Evolutionary conservation across 1,140 invertebrate genomes (phyloP).

Genomic region (Aporrectodea caliginosa): DNA sequence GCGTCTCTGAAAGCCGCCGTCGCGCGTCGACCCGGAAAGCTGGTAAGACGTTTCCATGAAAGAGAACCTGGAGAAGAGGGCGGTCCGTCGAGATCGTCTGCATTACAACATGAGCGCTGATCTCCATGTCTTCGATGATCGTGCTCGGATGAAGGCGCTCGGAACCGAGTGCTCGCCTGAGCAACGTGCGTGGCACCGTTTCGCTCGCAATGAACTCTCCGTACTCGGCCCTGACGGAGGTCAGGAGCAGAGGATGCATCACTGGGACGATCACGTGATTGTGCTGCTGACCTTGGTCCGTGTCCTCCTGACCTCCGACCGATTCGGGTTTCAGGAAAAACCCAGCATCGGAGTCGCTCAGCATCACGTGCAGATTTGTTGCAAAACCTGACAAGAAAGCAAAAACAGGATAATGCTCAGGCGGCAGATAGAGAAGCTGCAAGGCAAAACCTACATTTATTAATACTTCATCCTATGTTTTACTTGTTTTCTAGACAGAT

Average conservation of each 20-base stretch:
- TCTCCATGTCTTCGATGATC: constrained; percentile 67
- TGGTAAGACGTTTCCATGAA: constrained; percentile 68
- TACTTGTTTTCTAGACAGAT: too few species aligned
- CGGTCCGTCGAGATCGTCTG: constrained; percentile 74
- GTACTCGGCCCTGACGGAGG: neutral
- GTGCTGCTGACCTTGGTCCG: neutral
- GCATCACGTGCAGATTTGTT: neutral
- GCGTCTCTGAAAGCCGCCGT: neutral
- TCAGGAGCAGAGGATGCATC: neutral
- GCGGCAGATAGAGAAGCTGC: too few species aligned
- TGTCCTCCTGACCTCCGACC: neutral
- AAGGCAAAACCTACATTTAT: too few species aligned
- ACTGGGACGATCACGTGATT: neutral
- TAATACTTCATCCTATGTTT: too few species aligned
- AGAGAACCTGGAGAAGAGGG: constrained; percentile 79
- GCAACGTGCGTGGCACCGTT: constrained; percentile 47
- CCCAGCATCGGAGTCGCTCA: neutral
- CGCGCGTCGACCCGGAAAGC: constrained; percentile 28
- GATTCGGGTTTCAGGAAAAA: neutral
- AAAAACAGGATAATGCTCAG: too few species aligned
- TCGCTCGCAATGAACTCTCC: constrained; percentile 40
- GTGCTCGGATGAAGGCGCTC: constrained; percentile 2
- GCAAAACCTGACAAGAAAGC: too few species aligned
- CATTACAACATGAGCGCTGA: constrained; percentile 82
- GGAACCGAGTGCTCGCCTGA: neutral